Conservation (phyloP, 2,113 vertebrate species). For the Silurus meridionalis region DNA sequence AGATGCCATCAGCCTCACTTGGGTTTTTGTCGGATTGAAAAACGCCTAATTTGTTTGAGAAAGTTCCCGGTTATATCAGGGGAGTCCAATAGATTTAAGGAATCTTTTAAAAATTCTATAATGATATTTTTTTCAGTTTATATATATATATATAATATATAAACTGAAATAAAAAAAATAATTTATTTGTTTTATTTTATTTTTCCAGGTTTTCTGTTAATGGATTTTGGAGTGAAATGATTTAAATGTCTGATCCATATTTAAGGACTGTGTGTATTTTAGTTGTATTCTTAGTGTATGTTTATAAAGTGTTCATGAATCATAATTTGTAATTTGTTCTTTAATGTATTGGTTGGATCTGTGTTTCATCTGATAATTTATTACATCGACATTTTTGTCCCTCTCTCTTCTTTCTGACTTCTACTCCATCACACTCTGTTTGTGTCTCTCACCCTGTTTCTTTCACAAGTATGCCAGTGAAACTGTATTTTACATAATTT, state of each 20-base stretch:
- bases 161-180: too few species aligned
- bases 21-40: not conserved
- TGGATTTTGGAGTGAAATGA: not conserved
- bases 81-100: not conserved
- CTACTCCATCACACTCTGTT: not conserved
- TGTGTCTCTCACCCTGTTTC: not conserved
- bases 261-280: not conserved
- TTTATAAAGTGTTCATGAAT: not conserved
- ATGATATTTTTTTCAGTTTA: not conserved
- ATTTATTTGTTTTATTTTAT: not conserved
- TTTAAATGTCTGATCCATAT: not conserved
- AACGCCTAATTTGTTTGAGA: not conserved
- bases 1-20: not conserved
- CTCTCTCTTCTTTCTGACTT: not conserved
- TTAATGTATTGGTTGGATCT: not conserved
- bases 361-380: not conserved
- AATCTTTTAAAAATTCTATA: not conserved
- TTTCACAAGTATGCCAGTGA: not conserved
- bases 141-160: too few species aligned
- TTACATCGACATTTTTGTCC: not conserved
- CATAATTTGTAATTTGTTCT: not conserved
- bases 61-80: not conserved
- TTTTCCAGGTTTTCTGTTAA: not conserved
- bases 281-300: not conserved
- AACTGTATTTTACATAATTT: slow-evolving; percentile 3